Percentiles rank a stretch among this genome's conserved stretches.
Conservation (phyloP, 37 sponge, comb jelly and placozoan genomes). For the Chondrosia reniformis region DNA sequence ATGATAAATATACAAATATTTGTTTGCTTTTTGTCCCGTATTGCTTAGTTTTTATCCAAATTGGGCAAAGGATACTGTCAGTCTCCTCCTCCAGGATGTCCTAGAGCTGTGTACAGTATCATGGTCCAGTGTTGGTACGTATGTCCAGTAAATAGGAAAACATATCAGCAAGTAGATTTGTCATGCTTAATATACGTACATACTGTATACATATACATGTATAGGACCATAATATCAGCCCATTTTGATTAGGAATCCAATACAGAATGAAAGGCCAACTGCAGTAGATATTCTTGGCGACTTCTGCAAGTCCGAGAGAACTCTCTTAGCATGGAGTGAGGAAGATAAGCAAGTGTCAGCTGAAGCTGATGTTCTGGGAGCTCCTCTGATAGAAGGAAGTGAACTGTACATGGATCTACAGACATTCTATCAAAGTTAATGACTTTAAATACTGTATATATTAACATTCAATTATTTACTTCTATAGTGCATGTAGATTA, state of each 20-base stretch:
- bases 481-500: too few relatives aligned
- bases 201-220: too few relatives aligned
- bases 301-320: conserved; percentile 6
- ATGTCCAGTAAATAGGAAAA: neutral
- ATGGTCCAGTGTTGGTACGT: conserved; percentile 23
- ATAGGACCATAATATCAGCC: too few relatives aligned
- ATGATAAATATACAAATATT: too few relatives aligned
- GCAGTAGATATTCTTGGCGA: conserved; percentile 13
- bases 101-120: conserved; percentile 15
- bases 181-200: neutral
- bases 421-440: too few relatives aligned
- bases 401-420: conserved; percentile 11
- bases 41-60: too few relatives aligned
- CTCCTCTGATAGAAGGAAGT: neutral
- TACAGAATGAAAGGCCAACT: neutral
- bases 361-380: neutral
- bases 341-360: neutral
- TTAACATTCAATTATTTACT: too few relatives aligned
- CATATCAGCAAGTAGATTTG: neutral
- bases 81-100: conserved; percentile 14
- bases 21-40: too few relatives aligned
- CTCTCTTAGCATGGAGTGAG: neutral
- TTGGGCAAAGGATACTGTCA: conserved; percentile 4
- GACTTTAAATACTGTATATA: too few relatives aligned
- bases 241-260: conserved; percentile 1